These are phyloP conservation scores for Argyresthia goedartella DNA, from an alignment of 2,888 invertebrate species.

Conservation along the genomic window DNA sequence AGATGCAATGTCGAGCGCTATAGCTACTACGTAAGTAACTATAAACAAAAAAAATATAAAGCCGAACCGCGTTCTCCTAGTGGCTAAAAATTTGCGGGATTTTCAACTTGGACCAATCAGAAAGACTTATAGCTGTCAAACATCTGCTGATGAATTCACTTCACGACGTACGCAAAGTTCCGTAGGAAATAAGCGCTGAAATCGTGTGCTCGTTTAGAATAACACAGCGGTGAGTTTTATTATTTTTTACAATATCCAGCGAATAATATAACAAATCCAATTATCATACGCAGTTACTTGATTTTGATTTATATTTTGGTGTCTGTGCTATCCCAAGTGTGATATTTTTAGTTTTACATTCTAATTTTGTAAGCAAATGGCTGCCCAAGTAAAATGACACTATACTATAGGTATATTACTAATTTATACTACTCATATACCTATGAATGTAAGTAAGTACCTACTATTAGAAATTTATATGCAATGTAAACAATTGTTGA, in stretches of 20 bases:
- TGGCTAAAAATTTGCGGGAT: slow-evolving; percentile 50
- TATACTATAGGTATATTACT: slow-evolving; percentile 13
- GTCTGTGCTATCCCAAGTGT: slow-evolving; percentile 4
- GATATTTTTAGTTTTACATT: slow-evolving; percentile 54
- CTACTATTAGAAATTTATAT: slow-evolving; percentile 9
- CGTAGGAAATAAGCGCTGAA: slow-evolving; percentile 70
- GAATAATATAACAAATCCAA: background rate
- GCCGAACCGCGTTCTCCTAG: slow-evolving; percentile 34
- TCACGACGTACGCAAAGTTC: slow-evolving; percentile 53
- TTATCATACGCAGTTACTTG: background rate
- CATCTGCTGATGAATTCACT: slow-evolving; percentile 46
- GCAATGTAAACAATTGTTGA: background rate
- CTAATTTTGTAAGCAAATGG: slow-evolving; percentile 70
- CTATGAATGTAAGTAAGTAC: slow-evolving; percentile 18
- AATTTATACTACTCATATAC: too few species aligned
- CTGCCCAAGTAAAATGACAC: slow-evolving; percentile 61
- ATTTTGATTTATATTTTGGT: background rate
- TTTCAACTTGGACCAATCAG: slow-evolving; percentile 57
- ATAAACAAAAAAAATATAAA: slow-evolving; percentile 64
- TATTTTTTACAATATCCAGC: slow-evolving; percentile 23
- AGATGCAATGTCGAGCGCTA: slow-evolving; percentile 32
- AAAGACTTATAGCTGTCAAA: slow-evolving; percentile 36
- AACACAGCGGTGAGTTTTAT: slow-evolving; percentile 57
- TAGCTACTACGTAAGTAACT: slow-evolving; percentile 40
- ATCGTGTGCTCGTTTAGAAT: slow-evolving; percentile 61